Evolutionary conservation across 2,113 vertebrate species (phyloP).

Genomic region (Percina caprodes): DNA sequence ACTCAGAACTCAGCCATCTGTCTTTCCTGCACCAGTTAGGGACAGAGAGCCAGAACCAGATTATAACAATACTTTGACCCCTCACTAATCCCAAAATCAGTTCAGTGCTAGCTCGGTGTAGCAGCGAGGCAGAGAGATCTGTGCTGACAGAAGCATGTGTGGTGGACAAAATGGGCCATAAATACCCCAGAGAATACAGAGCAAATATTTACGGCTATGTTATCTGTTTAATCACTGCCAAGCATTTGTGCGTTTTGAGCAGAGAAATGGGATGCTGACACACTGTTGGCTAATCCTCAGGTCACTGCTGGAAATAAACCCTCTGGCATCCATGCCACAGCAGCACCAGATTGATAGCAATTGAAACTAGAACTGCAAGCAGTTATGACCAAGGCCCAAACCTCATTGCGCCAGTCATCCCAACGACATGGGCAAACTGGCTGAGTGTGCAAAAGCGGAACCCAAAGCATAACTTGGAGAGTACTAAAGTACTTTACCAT

Average conservation of each 20-base stretch:
- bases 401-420: no score
- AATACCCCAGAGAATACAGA: neutral
- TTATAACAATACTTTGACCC: conserved; percentile 72
- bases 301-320: conserved; percentile 24
- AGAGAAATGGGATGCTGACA: neutral
- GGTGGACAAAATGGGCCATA: neutral
- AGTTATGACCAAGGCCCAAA: no score
- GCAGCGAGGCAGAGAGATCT: neutral
- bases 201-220: neutral
- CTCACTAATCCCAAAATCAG: conserved; percentile 66
- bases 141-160: conserved; percentile 3
- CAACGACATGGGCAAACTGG: no score
- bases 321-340: conserved; percentile 13
- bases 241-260: conserved; percentile 17
- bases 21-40: conserved; percentile 46
- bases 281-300: conserved; percentile 26
- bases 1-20: conserved; percentile 65
- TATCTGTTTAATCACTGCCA: conserved; percentile 5
- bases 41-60: conserved; percentile 55
- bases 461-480: no score
- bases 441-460: no score
- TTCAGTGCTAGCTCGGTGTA: conserved; percentile 22
- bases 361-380: neutral
- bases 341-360: conserved; percentile 41
- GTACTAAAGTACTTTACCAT: no score